Evolutionary conservation across 1,140 invertebrate species (phyloP), one percentile per base, ranked within the genome.

Genomic region (Triops cancriformis): DNA sequence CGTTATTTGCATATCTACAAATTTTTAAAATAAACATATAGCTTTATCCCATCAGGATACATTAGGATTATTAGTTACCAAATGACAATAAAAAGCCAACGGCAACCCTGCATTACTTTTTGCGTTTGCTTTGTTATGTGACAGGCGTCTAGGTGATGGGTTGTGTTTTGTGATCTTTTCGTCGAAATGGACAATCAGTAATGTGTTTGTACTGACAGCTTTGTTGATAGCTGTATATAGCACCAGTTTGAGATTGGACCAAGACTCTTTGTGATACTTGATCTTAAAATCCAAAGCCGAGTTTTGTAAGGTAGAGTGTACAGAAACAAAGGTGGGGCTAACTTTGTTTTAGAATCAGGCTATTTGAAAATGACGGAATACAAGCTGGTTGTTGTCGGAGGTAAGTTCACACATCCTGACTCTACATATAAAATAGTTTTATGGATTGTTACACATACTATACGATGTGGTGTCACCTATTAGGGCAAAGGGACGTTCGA

Each of bases 381-480:
- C 82, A 89, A 89, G 81, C 81, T 89, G 77, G 88, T 89, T n/a
- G 88, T 89, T 78, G 88, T 89, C 76, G 88, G 88, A 81, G 88
- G 87, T 88, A 84, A 85, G 84, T 82, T 78, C 73, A 45, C 26
- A 18, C 45, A 76, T 73, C 45, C 76, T 31, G 23, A 28, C 76
- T 9, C 26, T 76, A n/a, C 11, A 77, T 18, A 14, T 76, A 10
- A n/a, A 41, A 31, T 37, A 37, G 2, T 37, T 4, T 4, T 37
- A 7, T 37, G 31, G 2, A 37, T 4, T 37, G 2, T 37, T 37
- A 4, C 31, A 4, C 31, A 7, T 37, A 37, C 2, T 37, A 7
- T 37, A 37, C 7, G 7, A 7, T 37, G 2, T 37, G 2, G 7
- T 37, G 31, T n/a, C n/a, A n/a, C n/a, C n/a, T n/a, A 37, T 4